Percentiles rank a stretch among this genome's conserved stretches.
These are phyloP conservation scores for Engraulis encrasicolus DNA, from an alignment of 2,113 vertebrate genomes.

Conservation along the genomic window DNA sequence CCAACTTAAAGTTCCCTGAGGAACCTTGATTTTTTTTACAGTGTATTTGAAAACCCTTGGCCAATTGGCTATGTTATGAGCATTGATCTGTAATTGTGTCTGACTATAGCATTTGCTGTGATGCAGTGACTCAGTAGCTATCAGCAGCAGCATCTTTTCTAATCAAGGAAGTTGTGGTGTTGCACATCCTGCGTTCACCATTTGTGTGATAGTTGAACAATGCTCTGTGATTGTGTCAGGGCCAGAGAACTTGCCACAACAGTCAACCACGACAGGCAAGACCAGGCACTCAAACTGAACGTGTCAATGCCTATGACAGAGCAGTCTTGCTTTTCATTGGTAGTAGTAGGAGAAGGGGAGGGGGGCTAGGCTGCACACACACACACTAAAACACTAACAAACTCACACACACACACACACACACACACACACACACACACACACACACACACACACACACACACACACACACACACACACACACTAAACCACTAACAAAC, in stretches of 20 bases:
- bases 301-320: slow-evolving; percentile 4
- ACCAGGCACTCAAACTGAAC: neutral
- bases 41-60: neutral
- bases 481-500: no score
- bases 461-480: slow-evolving; percentile 30
- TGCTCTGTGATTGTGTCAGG: neutral
- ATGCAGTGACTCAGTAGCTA: neutral
- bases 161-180: neutral
- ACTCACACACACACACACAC: slow-evolving; percentile 51
- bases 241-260: neutral
- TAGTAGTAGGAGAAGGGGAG: slow-evolving; percentile 11
- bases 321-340: neutral
- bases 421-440: no score
- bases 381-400: slow-evolving; percentile 40
- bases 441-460: no score
- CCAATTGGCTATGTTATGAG: neutral
- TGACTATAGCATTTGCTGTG: neutral
- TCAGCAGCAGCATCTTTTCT: neutral
- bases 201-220: neutral
- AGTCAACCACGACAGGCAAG: neutral
- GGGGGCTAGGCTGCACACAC: slow-evolving; percentile 39
- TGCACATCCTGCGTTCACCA: neutral
- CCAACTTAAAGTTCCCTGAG: no score
- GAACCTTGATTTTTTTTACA: no score
- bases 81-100: neutral